Evolutionary conservation across 2,113 vertebrate genomes (phyloP).

Genomic region (Hirundichthys speculiger): DNA sequence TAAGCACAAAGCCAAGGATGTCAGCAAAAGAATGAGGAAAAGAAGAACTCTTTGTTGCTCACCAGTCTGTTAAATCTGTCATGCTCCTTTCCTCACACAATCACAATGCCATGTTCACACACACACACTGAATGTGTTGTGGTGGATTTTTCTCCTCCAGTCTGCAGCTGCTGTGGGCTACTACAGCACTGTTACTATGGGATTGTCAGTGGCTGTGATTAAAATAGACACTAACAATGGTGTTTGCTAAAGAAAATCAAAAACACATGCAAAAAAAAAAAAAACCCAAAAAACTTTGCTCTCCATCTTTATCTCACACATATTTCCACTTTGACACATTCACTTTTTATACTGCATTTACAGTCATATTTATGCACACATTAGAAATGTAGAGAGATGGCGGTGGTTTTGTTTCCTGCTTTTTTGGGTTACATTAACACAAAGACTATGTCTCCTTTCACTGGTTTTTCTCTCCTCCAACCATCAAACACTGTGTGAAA

Average conservation of each 20-base stretch:
- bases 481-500: no score
- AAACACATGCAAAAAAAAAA: constrained; percentile 2
- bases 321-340: not conserved
- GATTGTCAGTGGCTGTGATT: constrained; percentile 43
- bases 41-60: constrained; percentile 40
- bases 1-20: constrained; percentile 21
- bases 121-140: constrained; percentile 47
- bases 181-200: constrained; percentile 28
- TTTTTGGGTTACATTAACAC: no score
- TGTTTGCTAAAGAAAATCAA: constrained; percentile 9
- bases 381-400: no score
- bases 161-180: constrained; percentile 35
- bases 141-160: constrained; percentile 44
- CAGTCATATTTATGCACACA: no score
- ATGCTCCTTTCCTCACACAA: constrained; percentile 49
- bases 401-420: no score
- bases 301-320: not conserved
- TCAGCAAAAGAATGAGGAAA: constrained; percentile 23
- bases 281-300: not conserved
- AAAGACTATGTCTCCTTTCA: no score
- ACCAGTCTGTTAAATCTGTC: constrained; percentile 58
- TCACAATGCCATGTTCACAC: constrained; percentile 20
- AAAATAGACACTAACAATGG: constrained; percentile 49
- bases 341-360: no score
- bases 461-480: no score